Evolutionary conservation across 2,797 vertebrate species (phyloP).

Genomic region (Furcifer pardalis): DNA sequence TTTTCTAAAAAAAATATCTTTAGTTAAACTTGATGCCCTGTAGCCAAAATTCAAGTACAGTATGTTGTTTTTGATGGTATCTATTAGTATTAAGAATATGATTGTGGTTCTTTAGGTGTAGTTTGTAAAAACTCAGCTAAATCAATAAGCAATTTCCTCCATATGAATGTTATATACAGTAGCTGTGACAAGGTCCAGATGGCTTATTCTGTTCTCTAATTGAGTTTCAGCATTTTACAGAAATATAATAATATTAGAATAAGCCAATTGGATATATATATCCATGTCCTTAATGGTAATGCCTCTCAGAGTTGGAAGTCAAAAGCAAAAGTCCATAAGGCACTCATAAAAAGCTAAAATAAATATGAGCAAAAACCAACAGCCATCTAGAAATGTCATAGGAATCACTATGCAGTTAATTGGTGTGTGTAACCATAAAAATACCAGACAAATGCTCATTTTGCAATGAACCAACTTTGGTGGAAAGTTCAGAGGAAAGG

Average conservation of each 20-base stretch:
- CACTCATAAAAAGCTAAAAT: background rate
- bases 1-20: constrained; percentile 18
- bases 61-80: constrained; percentile 38
- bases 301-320: background rate
- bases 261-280: constrained; percentile 28
- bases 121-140: constrained; percentile 55
- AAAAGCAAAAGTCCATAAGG: background rate
- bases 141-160: constrained; percentile 62
- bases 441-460: accelerated
- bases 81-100: constrained; percentile 34
- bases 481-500: background rate
- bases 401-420: accelerated
- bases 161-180: constrained; percentile 41
- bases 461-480: accelerated
- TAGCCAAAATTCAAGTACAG: constrained; percentile 25
- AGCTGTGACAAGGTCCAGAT: constrained; percentile 44
- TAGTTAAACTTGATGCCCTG: constrained; percentile 41
- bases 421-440: background rate
- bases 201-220: constrained; percentile 44
- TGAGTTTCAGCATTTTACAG: constrained; percentile 28
- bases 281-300: background rate
- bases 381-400: background rate
- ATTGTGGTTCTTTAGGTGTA: constrained; percentile 40
- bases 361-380: background rate
- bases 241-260: constrained; percentile 32